phyloP scores from a whole-genome alignment of 2,888 invertebrate genomes.

The Tipula vernalis region DNA sequence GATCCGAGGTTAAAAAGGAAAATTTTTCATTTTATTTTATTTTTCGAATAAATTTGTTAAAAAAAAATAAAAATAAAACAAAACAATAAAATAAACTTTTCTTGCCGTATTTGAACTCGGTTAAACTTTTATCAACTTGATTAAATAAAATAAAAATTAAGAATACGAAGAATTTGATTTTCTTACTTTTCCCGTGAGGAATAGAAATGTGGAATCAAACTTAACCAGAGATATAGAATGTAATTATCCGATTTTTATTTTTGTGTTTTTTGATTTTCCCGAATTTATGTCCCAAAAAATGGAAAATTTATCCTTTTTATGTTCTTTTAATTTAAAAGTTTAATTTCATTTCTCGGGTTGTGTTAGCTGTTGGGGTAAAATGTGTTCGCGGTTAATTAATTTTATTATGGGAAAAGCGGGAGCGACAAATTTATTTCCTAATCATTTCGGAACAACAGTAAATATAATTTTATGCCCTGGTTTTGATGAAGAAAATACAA shows the following conservation, averaged over 20 bases:
- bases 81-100: background rate
- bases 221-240: background rate
- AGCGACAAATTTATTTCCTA: background rate
- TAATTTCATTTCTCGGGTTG: background rate
- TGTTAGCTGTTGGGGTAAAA: background rate
- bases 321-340: background rate
- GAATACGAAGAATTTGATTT: background rate
- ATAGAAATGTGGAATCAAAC: background rate
- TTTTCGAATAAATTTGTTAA: background rate
- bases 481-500: too few species aligned
- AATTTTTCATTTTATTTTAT: background rate
- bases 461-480: too few species aligned
- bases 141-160: background rate
- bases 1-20: background rate
- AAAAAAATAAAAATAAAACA: background rate
- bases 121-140: background rate
- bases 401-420: background rate
- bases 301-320: background rate
- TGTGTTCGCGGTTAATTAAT: background rate
- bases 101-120: background rate
- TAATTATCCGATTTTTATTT: background rate
- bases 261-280: background rate
- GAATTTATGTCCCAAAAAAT: background rate
- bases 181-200: background rate
- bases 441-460: background rate